Percentiles rank a stretch among this genome's conserved stretches.
Conservation (phyloP, 2,888 invertebrate species). For the Eurytoma californica region DNA sequence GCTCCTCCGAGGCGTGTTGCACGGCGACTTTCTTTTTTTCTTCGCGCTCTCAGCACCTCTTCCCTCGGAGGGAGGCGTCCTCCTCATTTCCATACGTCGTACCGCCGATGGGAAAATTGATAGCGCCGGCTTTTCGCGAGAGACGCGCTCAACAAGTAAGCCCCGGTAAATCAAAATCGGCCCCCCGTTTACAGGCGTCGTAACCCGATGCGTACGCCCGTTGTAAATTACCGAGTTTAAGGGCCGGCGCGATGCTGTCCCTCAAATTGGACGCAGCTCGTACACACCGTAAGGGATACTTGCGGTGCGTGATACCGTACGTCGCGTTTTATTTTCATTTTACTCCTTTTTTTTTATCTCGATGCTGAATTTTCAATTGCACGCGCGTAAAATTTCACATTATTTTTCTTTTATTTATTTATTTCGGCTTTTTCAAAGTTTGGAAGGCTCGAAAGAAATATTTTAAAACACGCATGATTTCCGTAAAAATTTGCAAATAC, state of each 20-base stretch:
- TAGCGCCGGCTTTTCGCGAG: slow-evolving; percentile 13
- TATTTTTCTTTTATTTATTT: no score
- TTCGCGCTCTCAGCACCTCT: slow-evolving; percentile 26
- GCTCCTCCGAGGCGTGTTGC: slow-evolving; percentile 57
- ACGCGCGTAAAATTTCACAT: no score
- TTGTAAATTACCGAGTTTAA: slow-evolving; percentile 28
- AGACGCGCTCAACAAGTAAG: slow-evolving; percentile 48
- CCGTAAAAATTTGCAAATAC: no score
- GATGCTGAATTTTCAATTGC: no score
- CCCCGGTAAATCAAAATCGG: slow-evolving; percentile 42
- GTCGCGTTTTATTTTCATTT: no score
- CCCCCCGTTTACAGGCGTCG: slow-evolving; percentile 14
- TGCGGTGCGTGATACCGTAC: no score
- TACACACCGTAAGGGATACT: no score
- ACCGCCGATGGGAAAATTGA: slow-evolving; percentile 53
- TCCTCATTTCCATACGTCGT: slow-evolving; percentile 61
- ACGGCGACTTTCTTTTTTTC: slow-evolving; percentile 47
- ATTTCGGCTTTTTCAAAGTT: no score
- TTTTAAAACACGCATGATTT: no score
- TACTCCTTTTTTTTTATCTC: no score
- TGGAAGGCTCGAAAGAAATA: no score
- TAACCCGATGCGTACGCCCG: background rate
- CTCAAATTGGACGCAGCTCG: background rate
- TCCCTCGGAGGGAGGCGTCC: slow-evolving; percentile 45
- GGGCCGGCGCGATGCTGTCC: background rate